phyloP scores from a whole-genome alignment of 1,140 invertebrate genomes.

The Tetranychus urticae region DNA sequence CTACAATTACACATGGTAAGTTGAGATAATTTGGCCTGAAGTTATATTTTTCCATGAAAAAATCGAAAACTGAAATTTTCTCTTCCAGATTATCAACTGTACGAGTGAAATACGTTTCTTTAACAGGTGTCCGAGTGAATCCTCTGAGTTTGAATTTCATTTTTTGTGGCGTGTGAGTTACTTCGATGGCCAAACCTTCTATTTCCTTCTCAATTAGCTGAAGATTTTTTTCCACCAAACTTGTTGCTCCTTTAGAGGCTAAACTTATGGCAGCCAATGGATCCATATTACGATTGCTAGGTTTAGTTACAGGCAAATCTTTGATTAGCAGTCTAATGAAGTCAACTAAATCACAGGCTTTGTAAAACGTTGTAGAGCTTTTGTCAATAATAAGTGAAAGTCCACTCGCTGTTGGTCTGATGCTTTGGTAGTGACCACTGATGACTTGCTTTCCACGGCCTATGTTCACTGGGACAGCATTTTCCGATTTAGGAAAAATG shows the following conservation, averaged over 20 bases:
- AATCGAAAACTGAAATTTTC: conserved; percentile 13
- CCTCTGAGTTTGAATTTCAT: not conserved
- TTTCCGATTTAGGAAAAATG: not conserved
- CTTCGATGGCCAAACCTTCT: not conserved
- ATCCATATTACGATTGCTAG: not conserved
- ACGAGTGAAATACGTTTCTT: not conserved
- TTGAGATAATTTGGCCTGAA: conserved; percentile 13
- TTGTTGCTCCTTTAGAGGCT: not conserved
- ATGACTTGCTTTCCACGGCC: not conserved
- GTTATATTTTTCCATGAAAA: conserved; percentile 16
- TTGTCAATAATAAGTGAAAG: not conserved
- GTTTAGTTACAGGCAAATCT: not conserved
- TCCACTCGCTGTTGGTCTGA: not conserved
- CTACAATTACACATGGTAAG: conserved; percentile 18
- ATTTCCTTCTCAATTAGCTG: not conserved
- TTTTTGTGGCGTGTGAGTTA: not conserved
- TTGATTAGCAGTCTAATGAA: not conserved
- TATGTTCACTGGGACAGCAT: not conserved
- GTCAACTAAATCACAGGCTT: not conserved
- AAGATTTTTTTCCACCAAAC: not conserved
- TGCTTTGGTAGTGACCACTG: not conserved
- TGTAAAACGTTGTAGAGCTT: not conserved
- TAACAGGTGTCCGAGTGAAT: not conserved
- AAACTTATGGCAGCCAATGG: not conserved
- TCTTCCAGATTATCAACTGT: no score